phyloP scores from a whole-genome alignment of 2,888 invertebrate species.

The Rhamnusium bicolor region DNA sequence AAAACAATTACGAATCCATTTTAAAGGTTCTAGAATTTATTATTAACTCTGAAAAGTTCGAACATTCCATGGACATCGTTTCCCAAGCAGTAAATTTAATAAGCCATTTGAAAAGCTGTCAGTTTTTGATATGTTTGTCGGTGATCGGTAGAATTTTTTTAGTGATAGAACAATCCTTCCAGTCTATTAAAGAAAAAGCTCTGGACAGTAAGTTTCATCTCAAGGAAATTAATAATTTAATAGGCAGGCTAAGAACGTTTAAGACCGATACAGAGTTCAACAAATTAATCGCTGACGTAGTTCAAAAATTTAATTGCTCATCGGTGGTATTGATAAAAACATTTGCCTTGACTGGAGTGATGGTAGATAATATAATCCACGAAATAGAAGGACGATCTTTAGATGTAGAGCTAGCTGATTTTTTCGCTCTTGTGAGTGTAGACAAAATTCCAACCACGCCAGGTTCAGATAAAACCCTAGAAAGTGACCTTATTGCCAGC shows the following conservation, averaged over 20 bases:
- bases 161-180: background rate
- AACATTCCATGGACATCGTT: slow-evolving; percentile 8
- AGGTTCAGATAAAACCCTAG: background rate
- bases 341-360: slow-evolving; percentile 20
- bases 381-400: slow-evolving; percentile 31
- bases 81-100: slow-evolving; percentile 24
- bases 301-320: background rate
- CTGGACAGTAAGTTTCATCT: background rate
- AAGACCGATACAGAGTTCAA: slow-evolving; percentile 9
- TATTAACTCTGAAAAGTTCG: slow-evolving; percentile 30
- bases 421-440: slow-evolving; percentile 24
- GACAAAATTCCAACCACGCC: background rate
- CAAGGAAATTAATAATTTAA: slow-evolving; percentile 15
- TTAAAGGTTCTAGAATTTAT: slow-evolving; percentile 26
- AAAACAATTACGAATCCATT: slow-evolving; percentile 24
- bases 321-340: background rate
- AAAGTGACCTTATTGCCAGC: slow-evolving; percentile 5
- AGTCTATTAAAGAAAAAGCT: slow-evolving; percentile 7
- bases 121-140: slow-evolving; percentile 29
- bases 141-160: slow-evolving; percentile 24
- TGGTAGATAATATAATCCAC: slow-evolving; percentile 30
- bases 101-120: slow-evolving; percentile 30
- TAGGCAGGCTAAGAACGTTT: slow-evolving; percentile 1
- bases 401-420: slow-evolving; percentile 36
- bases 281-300: background rate